Conservation (phyloP, 2,797 vertebrate genomes). For the Characodon lateralis region DNA sequence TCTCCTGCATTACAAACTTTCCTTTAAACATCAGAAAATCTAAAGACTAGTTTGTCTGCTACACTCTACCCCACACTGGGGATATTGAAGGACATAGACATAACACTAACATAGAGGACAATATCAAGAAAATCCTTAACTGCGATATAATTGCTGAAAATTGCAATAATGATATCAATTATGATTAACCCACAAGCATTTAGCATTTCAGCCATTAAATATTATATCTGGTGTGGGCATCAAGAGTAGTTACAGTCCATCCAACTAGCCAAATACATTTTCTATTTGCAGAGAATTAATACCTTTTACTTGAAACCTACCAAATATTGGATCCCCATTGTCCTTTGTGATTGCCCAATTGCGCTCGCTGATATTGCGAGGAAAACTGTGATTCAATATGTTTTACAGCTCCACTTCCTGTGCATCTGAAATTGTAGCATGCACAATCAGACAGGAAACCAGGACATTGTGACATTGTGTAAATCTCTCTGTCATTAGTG, state of each 20-base stretch:
- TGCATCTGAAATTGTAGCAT: not conserved
- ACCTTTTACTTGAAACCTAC: not conserved
- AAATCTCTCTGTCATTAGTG: not conserved
- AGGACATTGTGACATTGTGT: accelerated
- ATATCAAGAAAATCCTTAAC: not conserved
- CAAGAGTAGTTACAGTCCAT: not conserved
- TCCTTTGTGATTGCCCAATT: not conserved
- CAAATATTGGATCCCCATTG: not conserved
- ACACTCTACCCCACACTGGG: not conserved
- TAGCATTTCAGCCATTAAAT: no score
- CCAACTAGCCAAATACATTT: not conserved
- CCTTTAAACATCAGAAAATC: not conserved
- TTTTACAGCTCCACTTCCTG: not conserved
- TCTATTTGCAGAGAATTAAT: not conserved
- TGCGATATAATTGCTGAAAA: not conserved
- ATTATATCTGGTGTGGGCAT: not conserved
- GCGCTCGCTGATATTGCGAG: not conserved
- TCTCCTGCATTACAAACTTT: not conserved
- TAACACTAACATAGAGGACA: not conserved
- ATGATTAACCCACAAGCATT: not conserved
- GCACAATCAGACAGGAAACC: not conserved
- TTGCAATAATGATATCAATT: not conserved
- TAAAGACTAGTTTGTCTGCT: not conserved
- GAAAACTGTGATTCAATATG: not conserved
- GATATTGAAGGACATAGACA: not conserved